These are phyloP conservation scores for Pseudochaenichthys georgianus DNA, from an alignment of 2,797 vertebrate genomes.

Conservation along the genomic window DNA sequence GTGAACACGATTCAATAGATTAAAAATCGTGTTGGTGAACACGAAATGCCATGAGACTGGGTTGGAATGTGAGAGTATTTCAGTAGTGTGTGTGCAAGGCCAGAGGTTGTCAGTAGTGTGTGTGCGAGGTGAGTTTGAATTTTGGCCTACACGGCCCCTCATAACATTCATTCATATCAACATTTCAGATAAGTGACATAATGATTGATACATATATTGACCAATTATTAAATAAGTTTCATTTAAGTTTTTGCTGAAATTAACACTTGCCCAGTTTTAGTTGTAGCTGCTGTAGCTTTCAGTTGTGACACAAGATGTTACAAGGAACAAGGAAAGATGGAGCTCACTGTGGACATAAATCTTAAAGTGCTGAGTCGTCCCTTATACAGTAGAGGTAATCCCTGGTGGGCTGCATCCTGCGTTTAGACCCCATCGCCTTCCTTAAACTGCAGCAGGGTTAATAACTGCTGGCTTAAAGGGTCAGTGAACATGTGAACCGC, in stretches of 20 bases:
- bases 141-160: no score
- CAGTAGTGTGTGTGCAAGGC: no score
- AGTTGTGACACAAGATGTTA: neutral
- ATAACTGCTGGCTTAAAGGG: slow-evolving; percentile 17
- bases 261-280: no score
- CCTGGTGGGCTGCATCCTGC: neutral
- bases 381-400: neutral
- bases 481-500: slow-evolving; percentile 19
- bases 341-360: neutral
- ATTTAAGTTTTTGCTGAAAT: neutral
- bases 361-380: neutral
- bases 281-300: neutral
- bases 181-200: neutral
- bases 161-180: neutral
- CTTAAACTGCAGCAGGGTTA: slow-evolving; percentile 25
- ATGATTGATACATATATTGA: neutral
- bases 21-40: no score
- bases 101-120: no score
- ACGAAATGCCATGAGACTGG: no score
- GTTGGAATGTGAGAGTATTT: no score
- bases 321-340: neutral
- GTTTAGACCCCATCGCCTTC: neutral
- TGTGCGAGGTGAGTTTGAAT: no score
- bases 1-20: no score
- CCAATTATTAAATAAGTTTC: neutral